Evolutionary conservation across 2,113 vertebrate genomes (phyloP).

Genomic region (Xenopus borealis): DNA sequence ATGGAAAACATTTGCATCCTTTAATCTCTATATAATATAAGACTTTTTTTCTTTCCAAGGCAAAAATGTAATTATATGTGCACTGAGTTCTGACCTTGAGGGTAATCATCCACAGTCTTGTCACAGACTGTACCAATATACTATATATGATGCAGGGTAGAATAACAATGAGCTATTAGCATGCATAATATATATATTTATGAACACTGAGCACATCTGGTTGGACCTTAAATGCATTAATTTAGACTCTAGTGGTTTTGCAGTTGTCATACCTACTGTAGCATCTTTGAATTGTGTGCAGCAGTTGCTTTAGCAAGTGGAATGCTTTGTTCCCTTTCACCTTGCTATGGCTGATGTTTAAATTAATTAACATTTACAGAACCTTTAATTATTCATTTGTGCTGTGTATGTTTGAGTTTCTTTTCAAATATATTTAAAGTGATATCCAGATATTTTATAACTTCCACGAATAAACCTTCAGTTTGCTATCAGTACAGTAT

Average conservation of each 20-base stretch:
- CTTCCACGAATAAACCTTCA: no score
- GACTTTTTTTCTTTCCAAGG: neutral
- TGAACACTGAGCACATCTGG: slow-evolving; percentile 38
- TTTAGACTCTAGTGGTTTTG: slow-evolving; percentile 32
- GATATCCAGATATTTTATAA: no score
- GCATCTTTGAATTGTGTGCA: slow-evolving; percentile 29
- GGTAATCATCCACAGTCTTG: slow-evolving; percentile 15
- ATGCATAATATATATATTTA: slow-evolving; percentile 38
- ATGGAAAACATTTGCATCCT: neutral
- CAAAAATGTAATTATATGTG: neutral
- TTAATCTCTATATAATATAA: neutral
- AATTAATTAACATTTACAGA: slow-evolving; percentile 5
- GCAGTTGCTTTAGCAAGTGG: slow-evolving; percentile 27
- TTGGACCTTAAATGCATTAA: slow-evolving; percentile 37
- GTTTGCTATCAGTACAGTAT: no score
- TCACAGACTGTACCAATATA: slow-evolving; percentile 18
- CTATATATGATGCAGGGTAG: slow-evolving; percentile 12
- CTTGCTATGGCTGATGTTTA: slow-evolving; percentile 29
- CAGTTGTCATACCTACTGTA: slow-evolving; percentile 24
- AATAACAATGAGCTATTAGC: slow-evolving; percentile 42
- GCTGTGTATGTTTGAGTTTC: no score
- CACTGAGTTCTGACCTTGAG: slow-evolving; percentile 19
- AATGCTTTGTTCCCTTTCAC: slow-evolving; percentile 7
- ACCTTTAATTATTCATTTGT: no score
- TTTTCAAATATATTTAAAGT: no score